A percentile compares a stretch with the other conserved stretches of the same genome.
These are phyloP conservation scores for Oasisia sp. DNA, from an alignment of 2,888 invertebrate species.

Conservation along the genomic window DNA sequence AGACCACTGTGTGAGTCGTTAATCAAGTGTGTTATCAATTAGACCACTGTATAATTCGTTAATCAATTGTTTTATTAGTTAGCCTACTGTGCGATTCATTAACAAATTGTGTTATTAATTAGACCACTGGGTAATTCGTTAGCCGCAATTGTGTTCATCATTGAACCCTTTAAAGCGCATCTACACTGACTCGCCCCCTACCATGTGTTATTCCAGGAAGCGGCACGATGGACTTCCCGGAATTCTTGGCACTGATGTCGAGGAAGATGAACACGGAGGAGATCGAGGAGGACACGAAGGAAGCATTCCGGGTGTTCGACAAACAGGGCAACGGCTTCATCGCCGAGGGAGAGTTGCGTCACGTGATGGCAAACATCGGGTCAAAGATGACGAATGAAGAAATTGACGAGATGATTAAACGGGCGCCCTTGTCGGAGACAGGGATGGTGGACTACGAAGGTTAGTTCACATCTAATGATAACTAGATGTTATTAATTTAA, in stretches of 20 bases:
- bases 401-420: conserved; percentile 28
- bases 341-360: conserved; percentile 32
- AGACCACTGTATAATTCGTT: no score
- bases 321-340: conserved; percentile 35
- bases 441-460: conserved; percentile 38
- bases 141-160: no score
- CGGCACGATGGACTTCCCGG: conserved; percentile 35
- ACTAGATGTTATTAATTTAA: no score
- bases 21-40: no score
- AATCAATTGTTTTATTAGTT: no score
- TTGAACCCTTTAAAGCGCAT: no score
- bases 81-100: no score
- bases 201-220: conserved; percentile 17
- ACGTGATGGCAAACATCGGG: conserved; percentile 37
- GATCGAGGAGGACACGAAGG: conserved; percentile 37
- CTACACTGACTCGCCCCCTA: neutral
- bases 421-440: conserved; percentile 30
- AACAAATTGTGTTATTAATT: no score
- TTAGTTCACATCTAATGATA: neutral
- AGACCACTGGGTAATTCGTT: no score
- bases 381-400: conserved; percentile 35
- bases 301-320: conserved; percentile 37
- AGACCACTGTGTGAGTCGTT: no score
- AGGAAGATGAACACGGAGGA: conserved; percentile 28
- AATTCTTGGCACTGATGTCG: conserved; percentile 34